phyloP scores from a whole-genome alignment of 2,113 vertebrate genomes.

The Struthidea cinerea region DNA sequence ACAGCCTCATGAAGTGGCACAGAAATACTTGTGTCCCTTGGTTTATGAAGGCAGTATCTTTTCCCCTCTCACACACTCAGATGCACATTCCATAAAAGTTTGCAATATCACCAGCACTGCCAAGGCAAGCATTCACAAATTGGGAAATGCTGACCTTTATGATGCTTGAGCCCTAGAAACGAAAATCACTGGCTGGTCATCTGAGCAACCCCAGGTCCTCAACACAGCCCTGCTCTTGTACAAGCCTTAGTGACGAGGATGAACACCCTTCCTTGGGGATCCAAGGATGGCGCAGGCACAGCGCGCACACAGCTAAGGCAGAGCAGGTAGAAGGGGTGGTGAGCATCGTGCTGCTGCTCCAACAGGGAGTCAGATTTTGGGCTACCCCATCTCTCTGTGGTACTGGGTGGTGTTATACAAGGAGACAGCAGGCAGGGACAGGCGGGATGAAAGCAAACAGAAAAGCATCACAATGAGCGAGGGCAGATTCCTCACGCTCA shows the following conservation, averaged over 20 bases:
- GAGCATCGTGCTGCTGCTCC: background rate
- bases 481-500: background rate
- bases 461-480: background rate
- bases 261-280: background rate
- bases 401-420: rapidly evolving
- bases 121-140: background rate
- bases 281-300: rapidly evolving
- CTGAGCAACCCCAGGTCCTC: background rate
- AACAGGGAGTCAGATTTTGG: background rate
- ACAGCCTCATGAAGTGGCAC: background rate
- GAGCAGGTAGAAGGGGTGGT: background rate
- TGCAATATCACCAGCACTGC: background rate
- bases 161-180: background rate
- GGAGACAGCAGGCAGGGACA: background rate
- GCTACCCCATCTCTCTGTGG: background rate
- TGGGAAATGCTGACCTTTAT: background rate
- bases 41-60: background rate
- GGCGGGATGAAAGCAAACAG: background rate
- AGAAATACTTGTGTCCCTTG: background rate
- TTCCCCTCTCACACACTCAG: background rate
- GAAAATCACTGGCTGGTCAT: background rate
- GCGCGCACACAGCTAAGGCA: background rate
- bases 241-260: background rate
- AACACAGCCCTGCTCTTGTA: background rate
- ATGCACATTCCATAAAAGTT: background rate